Conservation (phyloP, 1,140 invertebrate species). For the Pygmarrhopalites habei region DNA sequence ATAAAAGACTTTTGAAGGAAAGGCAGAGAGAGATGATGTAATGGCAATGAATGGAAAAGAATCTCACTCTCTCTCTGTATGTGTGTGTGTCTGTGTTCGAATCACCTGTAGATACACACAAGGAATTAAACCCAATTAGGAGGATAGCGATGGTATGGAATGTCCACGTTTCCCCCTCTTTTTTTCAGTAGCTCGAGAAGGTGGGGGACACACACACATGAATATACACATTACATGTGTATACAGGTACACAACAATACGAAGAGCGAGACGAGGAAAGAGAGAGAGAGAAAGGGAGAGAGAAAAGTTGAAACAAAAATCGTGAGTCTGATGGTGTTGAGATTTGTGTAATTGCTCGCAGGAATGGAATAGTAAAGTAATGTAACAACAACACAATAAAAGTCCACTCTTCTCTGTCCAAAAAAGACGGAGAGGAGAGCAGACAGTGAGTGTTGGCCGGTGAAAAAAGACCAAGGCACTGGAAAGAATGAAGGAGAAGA, state of each 20-base stretch:
- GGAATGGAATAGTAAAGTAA: conserved; percentile 16
- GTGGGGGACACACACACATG: background rate
- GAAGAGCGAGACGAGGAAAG: background rate
- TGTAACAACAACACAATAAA: conserved; percentile 15
- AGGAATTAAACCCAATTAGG: no score
- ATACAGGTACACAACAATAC: background rate
- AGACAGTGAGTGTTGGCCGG: background rate
- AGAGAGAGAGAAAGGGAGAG: background rate
- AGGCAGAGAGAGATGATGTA: no score
- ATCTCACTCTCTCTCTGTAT: no score
- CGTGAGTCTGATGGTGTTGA: conserved; percentile 25
- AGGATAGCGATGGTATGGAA: no score
- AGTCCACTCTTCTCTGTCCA: background rate
- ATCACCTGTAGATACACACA: no score
- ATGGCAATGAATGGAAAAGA: no score
- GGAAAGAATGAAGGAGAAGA: background rate
- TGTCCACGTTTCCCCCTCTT: no score
- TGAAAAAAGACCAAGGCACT: background rate
- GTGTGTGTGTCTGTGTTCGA: no score
- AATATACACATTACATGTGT: background rate
- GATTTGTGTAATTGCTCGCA: conserved; percentile 25
- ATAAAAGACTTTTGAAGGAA: no score
- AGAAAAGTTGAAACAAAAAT: background rate
- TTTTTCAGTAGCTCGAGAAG: no score
- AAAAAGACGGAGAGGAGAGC: background rate